Base-by-base conservation (phyloP, 2,113 vertebrate species). In the Chionomys nivalis region DNA sequence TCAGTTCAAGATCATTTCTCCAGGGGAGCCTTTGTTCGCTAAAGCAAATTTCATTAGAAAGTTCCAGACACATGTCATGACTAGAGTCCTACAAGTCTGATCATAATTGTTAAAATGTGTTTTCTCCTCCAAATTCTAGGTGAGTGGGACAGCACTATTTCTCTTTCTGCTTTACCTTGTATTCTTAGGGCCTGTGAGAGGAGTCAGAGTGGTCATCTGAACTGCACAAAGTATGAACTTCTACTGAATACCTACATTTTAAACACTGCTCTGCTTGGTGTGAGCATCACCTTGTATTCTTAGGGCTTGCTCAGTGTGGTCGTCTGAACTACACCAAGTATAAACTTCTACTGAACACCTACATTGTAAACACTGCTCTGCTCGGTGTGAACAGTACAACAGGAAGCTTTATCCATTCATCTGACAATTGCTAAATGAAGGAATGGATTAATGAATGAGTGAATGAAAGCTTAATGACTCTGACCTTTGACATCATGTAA, bases 101-200 rank as follows among this genome's bases (percentile, higher is more conserved):
- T 28, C 19, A 1, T 6, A 70, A 16, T 70, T 65, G 52, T 78
- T 89, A 83, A 52, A 47, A 73, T 61, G 90, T 90, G 36, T 47
- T 75, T 83, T 23, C 16, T 1, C 58, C 5, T 87, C 23, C 87
- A 39, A 91, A 91, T 26, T 75, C 65, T 47, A 39, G 16, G 28
- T 12, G 33, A 47, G 52, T 66, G 39, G 61, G 16, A 42, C 14
- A 31, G 4, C 16, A 85, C 61, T 17, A 11, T 33, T 63, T 90
- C 47, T 92, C 24, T 83, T 93, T 91, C 92, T 10, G 72, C 19
- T 70, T 90, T 63, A 44, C 5, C 94, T 93, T 88, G 87, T 70
- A 81, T 61, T 28, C 4, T 11, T 16, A 70, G 19, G 91, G 8
- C 33, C n/a, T 87, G 65, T 81, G 39, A 94, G 7, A 65, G 10